phyloP scores from a whole-genome alignment of 2,797 vertebrate genomes.

The Myioborus miniatus region DNA sequence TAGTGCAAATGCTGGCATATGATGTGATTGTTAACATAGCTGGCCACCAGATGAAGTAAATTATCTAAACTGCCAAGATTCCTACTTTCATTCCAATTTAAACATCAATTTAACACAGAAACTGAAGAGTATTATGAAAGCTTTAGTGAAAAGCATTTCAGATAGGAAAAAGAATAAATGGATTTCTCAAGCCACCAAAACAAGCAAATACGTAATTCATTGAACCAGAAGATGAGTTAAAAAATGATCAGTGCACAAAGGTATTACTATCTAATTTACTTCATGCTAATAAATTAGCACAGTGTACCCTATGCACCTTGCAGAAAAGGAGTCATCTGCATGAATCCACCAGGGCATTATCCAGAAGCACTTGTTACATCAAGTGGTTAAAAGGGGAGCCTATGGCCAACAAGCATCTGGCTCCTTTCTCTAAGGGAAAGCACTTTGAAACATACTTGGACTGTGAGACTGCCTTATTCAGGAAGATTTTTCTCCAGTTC shows the following conservation, averaged over 20 bases:
- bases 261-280: background rate
- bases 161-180: constrained; percentile 65
- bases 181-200: constrained; percentile 53
- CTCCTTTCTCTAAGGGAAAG: background rate
- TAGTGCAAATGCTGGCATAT: constrained; percentile 76
- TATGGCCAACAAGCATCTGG: background rate
- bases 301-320: background rate
- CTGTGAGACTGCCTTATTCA: background rate
- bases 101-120: constrained; percentile 81
- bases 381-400: background rate
- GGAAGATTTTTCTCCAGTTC: background rate
- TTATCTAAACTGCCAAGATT: constrained; percentile 81
- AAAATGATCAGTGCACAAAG: constrained; percentile 14
- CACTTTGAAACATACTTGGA: background rate
- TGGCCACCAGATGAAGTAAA: constrained; percentile 84
- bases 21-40: constrained; percentile 83
- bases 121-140: constrained; percentile 79
- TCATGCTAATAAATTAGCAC: background rate
- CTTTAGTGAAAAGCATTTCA: constrained; percentile 75
- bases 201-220: constrained; percentile 64
- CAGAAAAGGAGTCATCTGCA: background rate
- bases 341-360: background rate
- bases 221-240: constrained; percentile 40
- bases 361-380: background rate
- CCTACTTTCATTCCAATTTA: constrained; percentile 81